Evolutionary conservation across 2,888 invertebrate genomes (phyloP), one percentile per base, ranked within the genome.

Genomic region (Drosophila anomalata): DNA sequence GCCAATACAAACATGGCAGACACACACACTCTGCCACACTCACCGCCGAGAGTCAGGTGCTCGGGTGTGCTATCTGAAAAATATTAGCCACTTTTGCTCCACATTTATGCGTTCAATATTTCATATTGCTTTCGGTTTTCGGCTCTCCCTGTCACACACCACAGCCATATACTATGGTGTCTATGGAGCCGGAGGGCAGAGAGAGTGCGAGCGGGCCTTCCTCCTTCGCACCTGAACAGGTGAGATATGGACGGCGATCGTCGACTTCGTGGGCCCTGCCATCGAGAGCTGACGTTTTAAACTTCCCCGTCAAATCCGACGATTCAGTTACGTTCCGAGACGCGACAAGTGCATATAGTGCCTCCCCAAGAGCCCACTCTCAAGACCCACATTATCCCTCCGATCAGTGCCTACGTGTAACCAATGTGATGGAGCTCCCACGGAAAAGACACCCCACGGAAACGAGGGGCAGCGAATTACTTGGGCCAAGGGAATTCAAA

Each of bases 401-500:
- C n/a, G 52, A 61, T 39, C 55, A 42, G 42, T 59, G 55, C 47
- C 48, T 39, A 58, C 57, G 48, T 72, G 52, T 71, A 42, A 24
- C 26, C 14, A 12, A 44, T 22, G 12, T 22, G 12, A 4, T 22
- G 8, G 17, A 42, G 44, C 3, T 22, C 11, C 44, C 42, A 24
- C 22, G 22, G 22, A 4, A 22, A 9, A 39, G 36, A 41, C 9
- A 5, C 14, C 39, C 39, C 69, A 29, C 41, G 26, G 39, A 54
- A 31, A 20, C 52, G 12, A 44, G 55, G 79, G 89, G 89, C 89
- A 86, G 91, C 90, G 87, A 90, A 91, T 91, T 90, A 87, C 91
- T 92, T 91, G 89, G 91, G 91, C 91, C 91, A 91, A 89, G 87
- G 90, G 91, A 89, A 91, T 91, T 79, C 79, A 91, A 91, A 91